Percentiles rank a stretch among this genome's conserved stretches.
Conservation (phyloP, 1,140 invertebrate species). For the Drosophila sp. region DNA sequence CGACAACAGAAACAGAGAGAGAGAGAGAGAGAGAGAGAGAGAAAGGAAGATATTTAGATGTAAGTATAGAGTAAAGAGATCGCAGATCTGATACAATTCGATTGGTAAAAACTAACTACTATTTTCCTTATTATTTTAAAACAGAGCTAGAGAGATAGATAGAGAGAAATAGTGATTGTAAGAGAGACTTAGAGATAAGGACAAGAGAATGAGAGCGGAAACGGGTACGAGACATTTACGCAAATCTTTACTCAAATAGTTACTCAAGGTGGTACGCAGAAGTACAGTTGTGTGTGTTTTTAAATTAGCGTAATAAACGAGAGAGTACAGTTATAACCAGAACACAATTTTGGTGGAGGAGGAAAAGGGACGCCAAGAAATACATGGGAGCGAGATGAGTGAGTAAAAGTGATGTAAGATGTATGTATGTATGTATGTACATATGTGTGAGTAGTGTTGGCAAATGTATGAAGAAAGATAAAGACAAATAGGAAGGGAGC, state of each 20-base stretch:
- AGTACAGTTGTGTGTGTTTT: slow-evolving; percentile 34
- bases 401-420: slow-evolving; percentile 8
- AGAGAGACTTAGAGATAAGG: slow-evolving; percentile 2
- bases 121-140: slow-evolving; percentile 17
- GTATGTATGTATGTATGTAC: not conserved
- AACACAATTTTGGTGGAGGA: slow-evolving; percentile 17
- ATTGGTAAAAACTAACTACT: slow-evolving; percentile 35
- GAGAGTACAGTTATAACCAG: slow-evolving; percentile 17
- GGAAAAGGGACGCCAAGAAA: slow-evolving; percentile 30
- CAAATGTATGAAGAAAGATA: slow-evolving; percentile 2
- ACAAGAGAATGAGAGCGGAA: slow-evolving; percentile 20
- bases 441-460: not conserved
- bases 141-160: slow-evolving; percentile 10
- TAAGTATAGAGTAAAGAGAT: slow-evolving; percentile 8
- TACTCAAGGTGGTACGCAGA: slow-evolving; percentile 47
- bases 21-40: slow-evolving; percentile 12
- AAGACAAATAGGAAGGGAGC: not conserved
- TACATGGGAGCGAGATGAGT: slow-evolving; percentile 38
- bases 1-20: slow-evolving; percentile 36
- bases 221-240: slow-evolving; percentile 35
- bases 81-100: slow-evolving; percentile 16
- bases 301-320: slow-evolving; percentile 32
- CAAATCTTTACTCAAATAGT: slow-evolving; percentile 51
- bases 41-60: slow-evolving; percentile 12
- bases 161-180: slow-evolving; percentile 28